phyloP scores from a whole-genome alignment of 2,888 invertebrate species.

The Poecilus cupreus region DNA sequence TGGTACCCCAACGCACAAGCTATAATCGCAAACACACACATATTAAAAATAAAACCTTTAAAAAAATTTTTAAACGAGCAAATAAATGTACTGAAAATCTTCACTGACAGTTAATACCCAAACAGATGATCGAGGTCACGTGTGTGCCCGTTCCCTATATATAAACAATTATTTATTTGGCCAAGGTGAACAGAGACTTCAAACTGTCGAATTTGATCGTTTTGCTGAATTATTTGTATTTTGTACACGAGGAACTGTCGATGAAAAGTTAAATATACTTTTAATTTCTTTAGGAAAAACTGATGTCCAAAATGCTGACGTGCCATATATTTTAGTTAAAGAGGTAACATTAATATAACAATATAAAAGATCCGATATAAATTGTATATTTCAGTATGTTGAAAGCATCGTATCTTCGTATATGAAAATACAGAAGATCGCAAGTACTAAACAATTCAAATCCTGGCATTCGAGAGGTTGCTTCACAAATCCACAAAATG shows the following conservation, averaged over 20 bases:
- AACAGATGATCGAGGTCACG: too few species aligned
- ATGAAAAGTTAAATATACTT: constrained; percentile 77
- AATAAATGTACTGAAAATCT: too few species aligned
- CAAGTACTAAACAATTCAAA: constrained; percentile 74
- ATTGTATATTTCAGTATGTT: constrained; percentile 77
- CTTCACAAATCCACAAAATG: constrained; percentile 75
- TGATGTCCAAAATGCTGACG: constrained; percentile 74
- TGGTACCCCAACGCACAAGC: too few species aligned
- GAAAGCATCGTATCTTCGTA: constrained; percentile 86
- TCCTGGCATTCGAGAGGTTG: constrained; percentile 79
- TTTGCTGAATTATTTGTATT: constrained; percentile 83
- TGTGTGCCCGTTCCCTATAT: too few species aligned
- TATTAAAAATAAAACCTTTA: too few species aligned
- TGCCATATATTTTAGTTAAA: constrained; percentile 78
- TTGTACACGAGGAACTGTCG: constrained; percentile 81
- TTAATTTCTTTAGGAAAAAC: constrained; percentile 77
- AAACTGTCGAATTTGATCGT: constrained; percentile 77
- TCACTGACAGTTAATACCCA: too few species aligned
- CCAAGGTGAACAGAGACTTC: constrained; percentile 73
- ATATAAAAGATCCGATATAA: background rate
- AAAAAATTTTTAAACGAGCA: too few species aligned
- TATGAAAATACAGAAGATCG: constrained; percentile 80
- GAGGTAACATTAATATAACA: constrained; percentile 73
- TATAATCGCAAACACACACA: too few species aligned
- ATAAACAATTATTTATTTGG: constrained; percentile 82